Base-by-base conservation (phyloP, 2,888 invertebrate genomes). In the Hipparchia sbordonii region DNA sequence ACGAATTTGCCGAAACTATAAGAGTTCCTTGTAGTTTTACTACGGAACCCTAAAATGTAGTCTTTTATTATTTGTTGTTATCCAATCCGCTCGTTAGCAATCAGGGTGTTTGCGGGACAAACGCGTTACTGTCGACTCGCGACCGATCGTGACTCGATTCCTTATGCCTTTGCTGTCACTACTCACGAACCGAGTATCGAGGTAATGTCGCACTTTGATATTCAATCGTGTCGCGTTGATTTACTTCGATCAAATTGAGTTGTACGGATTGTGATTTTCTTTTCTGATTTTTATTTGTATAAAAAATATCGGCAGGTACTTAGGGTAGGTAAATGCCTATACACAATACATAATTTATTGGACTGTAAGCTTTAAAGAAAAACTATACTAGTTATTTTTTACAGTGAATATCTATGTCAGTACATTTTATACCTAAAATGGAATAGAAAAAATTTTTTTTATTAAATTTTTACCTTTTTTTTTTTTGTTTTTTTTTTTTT, bases 31-130 rank as follows among this genome's bases (percentile, higher is more conserved):
- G 23, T 23, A 23, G 23, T 23, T 23, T 23, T 23, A 23, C 23
- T 23, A 23, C 23, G 23, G 23, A 23, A 23, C 23, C 12, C 52
- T 54, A 2, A 54, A 23, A 10, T 2, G 33, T 33, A 59, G 33
- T 59, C 59, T 33, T 33, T 59, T 59, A 56, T 6, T 39, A 62
- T 46, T 46, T 13, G 46, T 13, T 13, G 9, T 62, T 3, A 46
- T 46, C 39, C 9, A 45, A 46, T 62, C 62, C 81, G 79, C 81
- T 83, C 83, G 85, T 83, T 87, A 82, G 87, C 89, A 89, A 89
- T 89, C 89, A 89, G 82, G 81, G 85, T 87, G 81, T 87, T 87
- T 87, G 85, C 81, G 84, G 76, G 80, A 83, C 87, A 89, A 89
- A 82, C 78, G 82, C 80, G 87, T 90, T 89, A 89, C 79, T 74